These are phyloP conservation scores for Iphiclides podalirius DNA, from an alignment of 2,888 invertebrate genomes.

Conservation along the genomic window DNA sequence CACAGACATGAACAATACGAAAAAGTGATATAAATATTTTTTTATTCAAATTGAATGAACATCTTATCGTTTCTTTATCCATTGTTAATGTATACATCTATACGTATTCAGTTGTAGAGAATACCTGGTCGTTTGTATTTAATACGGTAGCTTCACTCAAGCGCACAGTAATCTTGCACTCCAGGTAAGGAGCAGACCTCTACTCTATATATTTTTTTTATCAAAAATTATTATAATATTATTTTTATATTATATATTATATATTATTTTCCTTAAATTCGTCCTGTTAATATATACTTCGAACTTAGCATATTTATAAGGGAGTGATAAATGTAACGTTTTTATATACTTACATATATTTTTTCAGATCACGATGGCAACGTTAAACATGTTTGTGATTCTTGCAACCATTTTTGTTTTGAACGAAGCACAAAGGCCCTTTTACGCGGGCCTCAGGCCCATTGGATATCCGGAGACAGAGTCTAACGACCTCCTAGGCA, in stretches of 20 bases:
- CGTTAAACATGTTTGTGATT: constrained; percentile 6
- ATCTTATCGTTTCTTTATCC: too few species aligned
- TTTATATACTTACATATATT: too few species aligned
- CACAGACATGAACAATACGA: too few species aligned
- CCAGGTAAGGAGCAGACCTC: neutral
- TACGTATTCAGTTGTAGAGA: neutral
- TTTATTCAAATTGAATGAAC: too few species aligned
- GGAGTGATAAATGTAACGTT: too few species aligned
- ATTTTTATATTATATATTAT: neutral
- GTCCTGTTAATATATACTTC: neutral
- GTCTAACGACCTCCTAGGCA: constrained; percentile 43
- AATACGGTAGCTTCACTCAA: neutral
- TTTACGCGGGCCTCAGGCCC: constrained; percentile 78
- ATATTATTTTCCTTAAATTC: neutral
- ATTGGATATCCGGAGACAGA: constrained; percentile 80
- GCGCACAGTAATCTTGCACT: neutral
- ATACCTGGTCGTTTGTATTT: neutral
- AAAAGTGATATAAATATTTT: too few species aligned
- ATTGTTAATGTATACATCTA: neutral
- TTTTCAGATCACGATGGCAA: neutral
- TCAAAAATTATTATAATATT: neutral
- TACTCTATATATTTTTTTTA: neutral
- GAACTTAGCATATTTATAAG: too few species aligned
- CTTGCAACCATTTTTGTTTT: constrained; percentile 21
- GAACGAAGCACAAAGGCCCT: constrained; percentile 72